Evolutionary conservation across 53 echinoderm and acorn worm genomes (phyloP).

Genomic region (Crossaster papposus): DNA sequence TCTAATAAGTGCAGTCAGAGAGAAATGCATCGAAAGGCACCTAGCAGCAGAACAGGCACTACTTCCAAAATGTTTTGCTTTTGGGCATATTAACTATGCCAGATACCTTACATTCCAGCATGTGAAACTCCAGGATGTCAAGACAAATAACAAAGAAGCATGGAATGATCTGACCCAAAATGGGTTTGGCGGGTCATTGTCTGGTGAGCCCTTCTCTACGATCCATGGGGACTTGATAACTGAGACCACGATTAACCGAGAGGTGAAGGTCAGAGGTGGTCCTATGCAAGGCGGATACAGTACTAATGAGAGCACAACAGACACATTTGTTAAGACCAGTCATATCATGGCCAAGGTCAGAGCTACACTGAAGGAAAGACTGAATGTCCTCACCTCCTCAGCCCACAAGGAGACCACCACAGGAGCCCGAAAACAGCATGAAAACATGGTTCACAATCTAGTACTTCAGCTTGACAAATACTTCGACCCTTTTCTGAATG

Average conservation of each 20-base stretch:
- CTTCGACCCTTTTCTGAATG: slow-evolving; percentile 12
- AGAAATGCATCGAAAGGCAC: too few species aligned
- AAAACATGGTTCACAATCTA: too few species aligned
- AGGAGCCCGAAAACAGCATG: not conserved
- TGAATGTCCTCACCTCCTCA: slow-evolving; percentile 16
- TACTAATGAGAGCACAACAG: slow-evolving; percentile 16
- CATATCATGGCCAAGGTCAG: slow-evolving; percentile 18
- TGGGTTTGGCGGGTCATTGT: slow-evolving; percentile 21
- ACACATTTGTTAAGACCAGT: slow-evolving; percentile 11
- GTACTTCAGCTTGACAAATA: slow-evolving; percentile 18
- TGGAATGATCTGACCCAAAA: not conserved
- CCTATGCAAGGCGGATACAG: slow-evolving; percentile 27
- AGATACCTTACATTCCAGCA: slow-evolving; percentile 26
- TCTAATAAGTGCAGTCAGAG: slow-evolving; percentile 12
- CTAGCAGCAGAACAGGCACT: slow-evolving; percentile 18
- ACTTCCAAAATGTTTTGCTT: slow-evolving; percentile 27
- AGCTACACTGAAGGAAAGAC: slow-evolving; percentile 21
- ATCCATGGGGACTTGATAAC: slow-evolving; percentile 9
- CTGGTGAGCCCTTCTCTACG: slow-evolving; percentile 1
- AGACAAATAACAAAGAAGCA: slow-evolving; percentile 9
- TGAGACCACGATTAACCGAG: slow-evolving; percentile 11
- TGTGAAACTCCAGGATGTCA: slow-evolving; percentile 8
- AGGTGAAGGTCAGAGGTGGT: slow-evolving; percentile 13
- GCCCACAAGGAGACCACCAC: not conserved
- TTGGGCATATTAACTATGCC: slow-evolving; percentile 26